Evolutionary conservation across 2,888 invertebrate species (phyloP), one percentile per base, ranked within the genome.

Genomic region (Theretra japonica): DNA sequence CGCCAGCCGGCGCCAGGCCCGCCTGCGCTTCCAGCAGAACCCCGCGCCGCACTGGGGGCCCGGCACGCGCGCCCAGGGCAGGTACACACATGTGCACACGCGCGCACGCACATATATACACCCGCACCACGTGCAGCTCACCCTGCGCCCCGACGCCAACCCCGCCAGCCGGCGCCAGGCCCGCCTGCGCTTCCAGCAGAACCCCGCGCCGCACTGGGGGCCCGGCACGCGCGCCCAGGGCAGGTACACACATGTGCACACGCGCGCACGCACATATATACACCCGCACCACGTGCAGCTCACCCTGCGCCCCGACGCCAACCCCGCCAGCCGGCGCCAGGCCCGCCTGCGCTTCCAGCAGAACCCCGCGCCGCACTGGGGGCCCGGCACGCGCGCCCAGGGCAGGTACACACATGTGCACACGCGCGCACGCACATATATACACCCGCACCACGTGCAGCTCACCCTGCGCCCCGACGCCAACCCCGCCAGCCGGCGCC

Each of bases 21-120:
- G 97, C 28, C 93, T 97, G 1, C 94, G 99, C 58, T 99, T 97
- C 90, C 99, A 98, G 88, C 95, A 95, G 79, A 99, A 99, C 93
- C 99, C 99, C 0, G 92, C 96, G 41, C 96, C 96, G 0, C 95
- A 96, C 89, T 99, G 99, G 99, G 99, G 99, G 0, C 99, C 99
- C 0, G 99, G 98, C 68, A 96, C 97, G 0, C 95, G 96, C 78
- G 96, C 98, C 0, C 96, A 96, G 25, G 96, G 97, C 23, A 97
- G 97, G 97, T 97, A 89, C n/a, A 4, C 3, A 23, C 50, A 68
- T 25, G 33, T 11, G 23, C 21, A 0, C 15, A 5, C 5, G 8
- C 21, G 23, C 23, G 58, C 11, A 5, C n/a, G 17, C 58, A 11
- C 23, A 0, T 4, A 1, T 4, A 19, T 11, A 11, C 23, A 3